These are phyloP conservation scores for Drosophila setosimentum DNA, from an alignment of 2,888 invertebrate species.

Conservation along the genomic window DNA sequence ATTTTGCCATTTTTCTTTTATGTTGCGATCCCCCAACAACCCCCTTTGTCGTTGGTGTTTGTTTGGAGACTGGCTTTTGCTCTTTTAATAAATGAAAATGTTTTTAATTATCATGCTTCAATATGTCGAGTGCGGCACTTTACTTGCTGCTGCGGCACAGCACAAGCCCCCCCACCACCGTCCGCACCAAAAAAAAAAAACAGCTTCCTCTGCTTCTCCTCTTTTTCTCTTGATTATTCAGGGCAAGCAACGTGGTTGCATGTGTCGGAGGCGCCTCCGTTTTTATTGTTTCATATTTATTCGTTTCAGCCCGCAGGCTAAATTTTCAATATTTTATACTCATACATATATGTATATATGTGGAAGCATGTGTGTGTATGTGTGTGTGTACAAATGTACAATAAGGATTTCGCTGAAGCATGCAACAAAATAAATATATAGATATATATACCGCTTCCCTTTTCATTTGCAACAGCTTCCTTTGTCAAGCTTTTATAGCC, in stretches of 20 bases:
- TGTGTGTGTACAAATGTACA: conserved; percentile 31
- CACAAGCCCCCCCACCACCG: conserved; percentile 13
- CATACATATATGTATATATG: neutral
- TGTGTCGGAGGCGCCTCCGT: conserved; percentile 43
- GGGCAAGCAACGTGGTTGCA: conserved; percentile 28
- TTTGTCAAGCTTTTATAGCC: conserved; percentile 50
- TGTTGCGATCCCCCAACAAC: neutral
- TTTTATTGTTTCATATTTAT: conserved; percentile 63
- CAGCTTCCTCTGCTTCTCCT: neutral
- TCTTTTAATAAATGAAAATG: conserved; percentile 73
- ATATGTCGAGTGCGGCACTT: conserved; percentile 72
- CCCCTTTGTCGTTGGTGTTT: conserved; percentile 11
- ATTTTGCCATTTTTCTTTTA: neutral
- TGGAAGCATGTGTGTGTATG: neutral
- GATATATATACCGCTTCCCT: neutral
- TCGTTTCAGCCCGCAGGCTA: conserved; percentile 57
- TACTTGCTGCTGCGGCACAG: conserved; percentile 33
- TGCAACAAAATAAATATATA: conserved; percentile 51
- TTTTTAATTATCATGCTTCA: conserved; percentile 78
- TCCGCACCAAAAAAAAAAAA: conserved; percentile 16
- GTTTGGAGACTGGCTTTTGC: conserved; percentile 42
- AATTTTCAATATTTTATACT: conserved; percentile 61
- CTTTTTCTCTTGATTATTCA: conserved; percentile 26
- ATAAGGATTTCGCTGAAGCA: conserved; percentile 52
- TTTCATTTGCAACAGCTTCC: conserved; percentile 6